Evolutionary conservation across 2,888 invertebrate species (phyloP), one percentile per base, ranked within the genome.

Genomic region (Drosophila niveifrons): DNA sequence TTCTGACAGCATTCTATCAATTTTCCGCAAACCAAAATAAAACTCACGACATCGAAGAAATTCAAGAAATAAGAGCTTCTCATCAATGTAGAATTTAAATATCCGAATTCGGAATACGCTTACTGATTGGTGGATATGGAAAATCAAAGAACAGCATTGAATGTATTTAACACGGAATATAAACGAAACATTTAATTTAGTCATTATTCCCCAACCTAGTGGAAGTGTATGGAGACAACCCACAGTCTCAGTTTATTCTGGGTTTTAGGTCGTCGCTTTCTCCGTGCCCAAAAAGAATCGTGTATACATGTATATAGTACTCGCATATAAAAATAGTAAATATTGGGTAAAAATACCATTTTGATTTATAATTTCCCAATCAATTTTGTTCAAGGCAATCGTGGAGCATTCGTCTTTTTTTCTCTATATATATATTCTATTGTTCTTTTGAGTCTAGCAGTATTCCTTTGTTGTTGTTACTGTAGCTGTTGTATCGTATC

Each of bases 341-440:
- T 57, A 57, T 72, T 57, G 66, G 64, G 46, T 82, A 82, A 79
- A 85, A 74, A 79, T 81, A 84, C 43, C 39, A 66, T 73, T 73
- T 67, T 59, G 63, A 66, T 56, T 71, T 73, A 65, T 36, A 66
- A 70, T 76, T 82, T 77, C 56, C 66, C 74, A 82, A 82, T 82
- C 82, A 80, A 79, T 79, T 66, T 58, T 47, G 34, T 47, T 57
- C 70, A 78, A 74, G 69, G 80, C 82, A 72, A 80, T 47, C 57
- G 31, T 13, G 51, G 71, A 44, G 23, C 81, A 81, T 64, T 72
- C 48, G 69, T 66, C 67, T 61, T 41, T 41, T 39, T 13, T 23
- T 46, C n/a, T n/a, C n/a, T n/a, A n/a, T n/a, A 59, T 57, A 55
- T 36, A 47, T 15, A 28, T 48, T 41, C 31, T 13, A 44, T 47